Evolutionary conservation across 2,888 invertebrate genomes (phyloP).

Genomic region (Beris chalybata): DNA sequence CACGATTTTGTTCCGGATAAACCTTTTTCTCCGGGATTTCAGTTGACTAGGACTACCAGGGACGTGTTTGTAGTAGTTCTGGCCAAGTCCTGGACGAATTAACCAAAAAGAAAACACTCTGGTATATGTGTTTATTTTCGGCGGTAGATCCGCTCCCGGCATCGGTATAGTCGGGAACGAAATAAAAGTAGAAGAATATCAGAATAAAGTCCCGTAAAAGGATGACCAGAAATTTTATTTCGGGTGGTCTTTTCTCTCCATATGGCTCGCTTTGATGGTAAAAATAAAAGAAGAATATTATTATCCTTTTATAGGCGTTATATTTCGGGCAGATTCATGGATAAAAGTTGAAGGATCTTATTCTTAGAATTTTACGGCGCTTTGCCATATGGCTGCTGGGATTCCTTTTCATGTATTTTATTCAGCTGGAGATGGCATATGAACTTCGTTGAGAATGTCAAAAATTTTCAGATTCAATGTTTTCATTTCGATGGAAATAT

Average conservation of each 20-base stretch:
- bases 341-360: conserved; percentile 20
- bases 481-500: conserved; percentile 3
- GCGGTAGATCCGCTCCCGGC: not conserved
- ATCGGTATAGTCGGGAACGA: not conserved
- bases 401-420: no score
- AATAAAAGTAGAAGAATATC: not conserved
- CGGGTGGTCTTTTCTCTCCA: not conserved
- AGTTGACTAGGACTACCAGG: no score
- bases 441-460: no score
- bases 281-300: conserved; percentile 27
- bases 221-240: conserved; percentile 3
- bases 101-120: not conserved
- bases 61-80: no score
- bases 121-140: not conserved
- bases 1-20: no score
- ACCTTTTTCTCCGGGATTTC: no score
- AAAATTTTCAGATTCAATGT: conserved; percentile 11
- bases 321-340: conserved; percentile 17
- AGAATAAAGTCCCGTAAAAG: no score
- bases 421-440: no score
- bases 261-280: conserved; percentile 7
- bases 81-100: not conserved
- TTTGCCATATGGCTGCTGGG: no score
- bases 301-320: conserved; percentile 26
- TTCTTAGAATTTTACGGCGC: no score